A percentile compares a stretch with the other conserved stretches of the same genome.
Evolutionary conservation across 2,797 vertebrate genomes (phyloP).

Genomic region (Sebastolobus altivelis): DNA sequence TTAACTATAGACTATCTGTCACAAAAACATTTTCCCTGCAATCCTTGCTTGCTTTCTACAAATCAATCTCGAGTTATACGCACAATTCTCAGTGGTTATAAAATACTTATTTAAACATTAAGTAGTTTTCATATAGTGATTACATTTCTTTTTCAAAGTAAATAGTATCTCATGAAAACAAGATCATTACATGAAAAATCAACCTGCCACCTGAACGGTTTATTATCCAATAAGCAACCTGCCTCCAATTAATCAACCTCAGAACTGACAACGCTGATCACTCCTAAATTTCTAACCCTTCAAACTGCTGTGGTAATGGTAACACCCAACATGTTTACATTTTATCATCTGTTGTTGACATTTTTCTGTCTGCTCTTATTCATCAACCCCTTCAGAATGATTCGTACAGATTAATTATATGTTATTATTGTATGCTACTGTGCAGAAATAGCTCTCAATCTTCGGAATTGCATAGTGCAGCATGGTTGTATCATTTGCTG

Average conservation of each 20-base stretch:
- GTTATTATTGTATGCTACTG: constrained; percentile 19
- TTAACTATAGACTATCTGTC: not conserved
- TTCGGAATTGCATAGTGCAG: constrained; percentile 20
- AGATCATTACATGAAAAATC: not conserved
- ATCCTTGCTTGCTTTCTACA: not conserved
- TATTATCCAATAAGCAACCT: constrained; percentile 4
- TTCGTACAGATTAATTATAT: constrained; percentile 32
- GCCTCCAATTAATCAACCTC: constrained; percentile 17
- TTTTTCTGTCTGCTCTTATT: not conserved
- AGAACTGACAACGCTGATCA: not conserved
- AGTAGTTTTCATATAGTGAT: not conserved
- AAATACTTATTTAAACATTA: not conserved
- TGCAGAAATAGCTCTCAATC: constrained; percentile 18
- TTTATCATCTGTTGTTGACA: not conserved
- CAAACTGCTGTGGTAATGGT: not conserved
- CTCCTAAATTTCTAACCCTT: not conserved
- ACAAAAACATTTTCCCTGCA: not conserved
- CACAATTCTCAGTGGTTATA: not conserved
- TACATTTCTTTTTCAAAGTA: not conserved
- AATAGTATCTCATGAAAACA: not conserved
- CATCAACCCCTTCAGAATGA: constrained; percentile 13
- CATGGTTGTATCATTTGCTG: constrained; percentile 27
- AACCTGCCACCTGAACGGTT: not conserved
- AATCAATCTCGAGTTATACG: not conserved
- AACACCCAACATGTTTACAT: not conserved